phyloP scores from a whole-genome alignment of 2,797 vertebrate species.

The Linurgus olivaceus region DNA sequence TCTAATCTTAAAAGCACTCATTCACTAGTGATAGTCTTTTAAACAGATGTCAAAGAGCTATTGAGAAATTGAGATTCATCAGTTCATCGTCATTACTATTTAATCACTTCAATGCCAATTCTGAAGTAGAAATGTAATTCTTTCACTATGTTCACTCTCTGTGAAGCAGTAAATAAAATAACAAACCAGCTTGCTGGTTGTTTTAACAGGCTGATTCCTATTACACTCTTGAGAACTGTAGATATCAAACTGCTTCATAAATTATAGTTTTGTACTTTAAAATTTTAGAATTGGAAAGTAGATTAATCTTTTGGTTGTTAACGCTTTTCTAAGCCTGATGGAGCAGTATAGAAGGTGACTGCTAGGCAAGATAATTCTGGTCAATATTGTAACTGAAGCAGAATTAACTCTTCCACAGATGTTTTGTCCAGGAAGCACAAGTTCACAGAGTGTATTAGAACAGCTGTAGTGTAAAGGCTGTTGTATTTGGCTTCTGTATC shows the following conservation, averaged over 20 bases:
- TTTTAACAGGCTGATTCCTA: neutral
- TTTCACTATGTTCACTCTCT: neutral
- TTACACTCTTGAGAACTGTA: neutral
- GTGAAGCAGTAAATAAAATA: neutral
- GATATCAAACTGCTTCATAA: neutral
- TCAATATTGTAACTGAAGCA: neutral
- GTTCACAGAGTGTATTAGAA: rapidly evolving
- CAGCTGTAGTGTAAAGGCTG: neutral
- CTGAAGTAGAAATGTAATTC: neutral
- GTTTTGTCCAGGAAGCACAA: neutral
- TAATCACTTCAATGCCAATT: neutral
- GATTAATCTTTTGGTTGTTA: neutral
- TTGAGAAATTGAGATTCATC: neutral
- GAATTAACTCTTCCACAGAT: neutral
- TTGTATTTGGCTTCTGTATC: neutral
- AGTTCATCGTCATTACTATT: neutral
- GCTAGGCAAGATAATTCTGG: neutral
- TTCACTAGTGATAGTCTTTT: neutral
- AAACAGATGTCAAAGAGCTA: neutral
- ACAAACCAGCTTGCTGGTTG: neutral
- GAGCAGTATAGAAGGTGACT: neutral
- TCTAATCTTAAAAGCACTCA: neutral
- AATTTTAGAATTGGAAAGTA: neutral
- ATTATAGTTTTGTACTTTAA: neutral
- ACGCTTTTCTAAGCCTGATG: neutral